phyloP scores from a whole-genome alignment of 2,113 vertebrate species.

The Thamnaconus septentrionalis region DNA sequence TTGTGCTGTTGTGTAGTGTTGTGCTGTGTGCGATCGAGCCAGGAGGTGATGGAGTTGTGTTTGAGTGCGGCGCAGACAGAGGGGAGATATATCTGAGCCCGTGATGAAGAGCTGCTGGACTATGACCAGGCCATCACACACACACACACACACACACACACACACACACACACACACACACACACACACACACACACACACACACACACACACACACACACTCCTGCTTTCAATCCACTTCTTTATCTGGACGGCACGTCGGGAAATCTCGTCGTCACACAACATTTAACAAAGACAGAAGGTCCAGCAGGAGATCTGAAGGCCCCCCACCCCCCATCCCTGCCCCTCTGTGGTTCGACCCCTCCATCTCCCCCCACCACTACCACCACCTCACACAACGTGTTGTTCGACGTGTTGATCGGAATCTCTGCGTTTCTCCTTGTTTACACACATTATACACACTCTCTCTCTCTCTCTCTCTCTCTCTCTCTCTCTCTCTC shows the following conservation, averaged over 20 bases:
- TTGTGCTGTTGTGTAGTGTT: too few species aligned
- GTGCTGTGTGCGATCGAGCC: too few species aligned
- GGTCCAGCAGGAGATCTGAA: slow-evolving; percentile 53
- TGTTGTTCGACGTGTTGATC: too few species aligned
- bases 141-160: too few species aligned
- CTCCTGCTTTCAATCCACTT: slow-evolving; percentile 47
- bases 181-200: too few species aligned
- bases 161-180: neutral
- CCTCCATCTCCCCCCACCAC: slow-evolving; percentile 32
- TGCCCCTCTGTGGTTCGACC: too few species aligned
- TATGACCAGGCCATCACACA: slow-evolving; percentile 67
- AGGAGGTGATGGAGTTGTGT: neutral
- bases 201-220: neutral
- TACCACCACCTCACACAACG: slow-evolving; percentile 15
- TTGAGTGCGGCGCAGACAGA: slow-evolving; percentile 52
- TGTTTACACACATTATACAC: slow-evolving; percentile 63
- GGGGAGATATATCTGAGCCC: slow-evolving; percentile 64
- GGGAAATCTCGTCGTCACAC: slow-evolving; percentile 75
- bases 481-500: too few species aligned
- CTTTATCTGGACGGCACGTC: slow-evolving; percentile 71
- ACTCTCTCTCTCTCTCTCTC: too few species aligned
- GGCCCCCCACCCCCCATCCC: slow-evolving; percentile 14
- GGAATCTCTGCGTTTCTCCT: slow-evolving; percentile 37
- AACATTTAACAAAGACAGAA: slow-evolving; percentile 76
- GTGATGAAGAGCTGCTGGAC: slow-evolving; percentile 68